phyloP scores from a whole-genome alignment of 2,888 invertebrate genomes.

The Xylophagus ater region DNA sequence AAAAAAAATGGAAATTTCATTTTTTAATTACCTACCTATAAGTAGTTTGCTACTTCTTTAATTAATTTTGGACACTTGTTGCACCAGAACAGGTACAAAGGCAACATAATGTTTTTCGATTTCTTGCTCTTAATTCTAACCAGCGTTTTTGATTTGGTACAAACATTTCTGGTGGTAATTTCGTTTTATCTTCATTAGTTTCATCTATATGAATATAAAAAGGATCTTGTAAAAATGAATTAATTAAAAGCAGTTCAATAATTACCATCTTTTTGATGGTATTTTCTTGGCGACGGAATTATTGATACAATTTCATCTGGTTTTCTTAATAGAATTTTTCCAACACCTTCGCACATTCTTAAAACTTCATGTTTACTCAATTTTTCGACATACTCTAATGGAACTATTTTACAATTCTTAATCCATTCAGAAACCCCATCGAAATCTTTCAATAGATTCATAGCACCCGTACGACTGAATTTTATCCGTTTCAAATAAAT shows the following conservation, averaged over 20 bases:
- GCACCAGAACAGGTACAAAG: constrained; percentile 18
- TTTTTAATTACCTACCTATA: too few relatives aligned
- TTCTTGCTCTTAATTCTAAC: constrained; percentile 63
- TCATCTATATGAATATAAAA: constrained; percentile 32
- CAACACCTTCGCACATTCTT: constrained; percentile 72
- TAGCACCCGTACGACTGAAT: constrained; percentile 69
- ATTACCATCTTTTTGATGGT: constrained; percentile 22
- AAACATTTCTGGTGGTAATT: constrained; percentile 87
- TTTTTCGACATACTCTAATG: constrained; percentile 39
- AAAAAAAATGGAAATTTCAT: too few relatives aligned
- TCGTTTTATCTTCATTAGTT: constrained; percentile 42
- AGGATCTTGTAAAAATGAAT: not conserved
- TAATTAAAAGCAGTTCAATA: not conserved
- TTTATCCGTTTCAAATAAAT: constrained; percentile 72
- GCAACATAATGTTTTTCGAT: constrained; percentile 22
- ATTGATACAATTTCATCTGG: constrained; percentile 79
- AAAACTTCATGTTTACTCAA: constrained; percentile 43
- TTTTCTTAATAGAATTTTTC: constrained; percentile 62
- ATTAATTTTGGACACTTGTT: too few relatives aligned
- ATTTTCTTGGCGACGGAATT: constrained; percentile 39
- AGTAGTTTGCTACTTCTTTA: too few relatives aligned
- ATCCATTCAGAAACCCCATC: constrained; percentile 69
- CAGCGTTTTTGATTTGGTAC: constrained; percentile 85
- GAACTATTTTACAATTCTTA: constrained; percentile 46
- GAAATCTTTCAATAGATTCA: constrained; percentile 71